Base-by-base conservation (phyloP, 2,113 vertebrate genomes). In the Sebastes schlegelii region DNA sequence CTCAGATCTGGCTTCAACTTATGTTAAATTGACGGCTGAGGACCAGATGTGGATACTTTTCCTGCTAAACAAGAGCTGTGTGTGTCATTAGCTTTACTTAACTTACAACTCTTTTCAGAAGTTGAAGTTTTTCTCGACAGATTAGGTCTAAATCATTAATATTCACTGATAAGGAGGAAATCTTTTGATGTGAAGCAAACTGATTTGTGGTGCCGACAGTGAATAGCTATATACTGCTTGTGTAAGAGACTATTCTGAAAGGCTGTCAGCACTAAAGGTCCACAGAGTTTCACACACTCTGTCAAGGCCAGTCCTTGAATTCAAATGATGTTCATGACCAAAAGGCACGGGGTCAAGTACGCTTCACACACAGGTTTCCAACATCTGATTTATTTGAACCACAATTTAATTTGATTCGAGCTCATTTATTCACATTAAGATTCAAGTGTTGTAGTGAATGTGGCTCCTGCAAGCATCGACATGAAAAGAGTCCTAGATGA, bases 401-500 rank as follows among this genome's bases (percentile, higher is more conserved):
- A 58, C 77, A 76, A 42, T 80, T 90, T 91, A n/a, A 90, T 90
- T 89, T 91, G 86, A 94, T 94, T 92, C 60, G 6, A 81, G 79
- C 83, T 92, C 85, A 93, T 93, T 93, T 93, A 90, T 86, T 74
- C 87, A 75, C 76, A 92, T 92, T 92, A 91, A 85, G 73, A 91
- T 92, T 93, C 88, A 88, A 91, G 88, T 73, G 86, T 90, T 88
- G 86, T 72, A 80, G 69, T 83, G 84, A 89, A 89, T 90, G 82
- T 88, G 89, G 77, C 86, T 91, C 79, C 88, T 92, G 88, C 79
- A 58, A 90, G 90, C 81, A 66, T 21, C 75, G 87, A 94, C 93
- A 89, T 95, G 86, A 95, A 95, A 95, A 88, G 90, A 91, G 74
- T 49, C 21, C 49, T 78, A 89, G 91, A 91, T 94, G 92, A 93